Percentiles rank a stretch among this genome's conserved stretches.
These are phyloP conservation scores for Clarias batrachus DNA, from an alignment of 2,113 vertebrate genomes.

Conservation along the genomic window DNA sequence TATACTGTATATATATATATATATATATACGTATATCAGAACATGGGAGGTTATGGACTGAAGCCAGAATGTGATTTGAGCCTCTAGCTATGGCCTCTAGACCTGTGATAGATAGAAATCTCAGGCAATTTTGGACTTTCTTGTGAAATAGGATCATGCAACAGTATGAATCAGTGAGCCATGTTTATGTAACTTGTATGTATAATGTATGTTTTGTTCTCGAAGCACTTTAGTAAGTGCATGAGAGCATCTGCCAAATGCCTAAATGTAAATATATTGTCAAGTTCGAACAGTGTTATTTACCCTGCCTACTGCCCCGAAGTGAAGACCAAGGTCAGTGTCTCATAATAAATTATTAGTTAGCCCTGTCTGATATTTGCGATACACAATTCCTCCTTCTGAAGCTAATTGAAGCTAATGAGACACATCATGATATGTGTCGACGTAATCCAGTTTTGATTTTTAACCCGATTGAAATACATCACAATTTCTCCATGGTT, in stretches of 20 bases:
- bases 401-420: slow-evolving; percentile 44
- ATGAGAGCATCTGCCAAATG: too few species aligned
- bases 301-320: slow-evolving; percentile 2
- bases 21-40: not conserved
- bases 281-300: not conserved
- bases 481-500: slow-evolving; percentile 22
- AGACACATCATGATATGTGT: slow-evolving; percentile 22
- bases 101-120: slow-evolving; percentile 23
- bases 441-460: not conserved
- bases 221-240: too few species aligned
- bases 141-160: slow-evolving; percentile 22
- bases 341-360: slow-evolving; percentile 40
- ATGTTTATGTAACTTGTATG: not conserved
- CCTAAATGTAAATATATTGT: too few species aligned
- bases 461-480: slow-evolving; percentile 11
- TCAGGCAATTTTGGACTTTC: slow-evolving; percentile 23
- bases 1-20: not conserved
- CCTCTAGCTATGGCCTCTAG: slow-evolving; percentile 26
- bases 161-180: slow-evolving; percentile 3
- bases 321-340: slow-evolving; percentile 1
- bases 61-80: slow-evolving; percentile 20
- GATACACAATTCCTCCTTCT: slow-evolving; percentile 11
- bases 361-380: not conserved
- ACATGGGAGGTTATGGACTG: slow-evolving; percentile 21
- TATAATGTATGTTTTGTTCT: too few species aligned